Percentiles rank a stretch among this genome's conserved stretches.
Evolutionary conservation across 2,113 vertebrate genomes (phyloP).

Genomic region (Elgaria multicarinata): DNA sequence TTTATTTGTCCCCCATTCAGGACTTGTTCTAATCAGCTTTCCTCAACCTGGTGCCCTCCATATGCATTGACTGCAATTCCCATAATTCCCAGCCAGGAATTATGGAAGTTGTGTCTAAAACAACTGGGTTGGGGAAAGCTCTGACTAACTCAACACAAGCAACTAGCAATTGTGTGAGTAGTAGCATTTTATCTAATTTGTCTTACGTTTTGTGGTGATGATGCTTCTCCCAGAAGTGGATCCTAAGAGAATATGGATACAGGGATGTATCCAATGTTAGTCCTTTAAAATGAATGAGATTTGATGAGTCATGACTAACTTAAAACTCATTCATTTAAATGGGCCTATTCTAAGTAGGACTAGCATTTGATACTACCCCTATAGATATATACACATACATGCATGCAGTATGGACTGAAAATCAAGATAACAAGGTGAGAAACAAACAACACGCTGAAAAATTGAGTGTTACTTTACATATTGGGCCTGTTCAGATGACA

Average conservation of each 20-base stretch:
- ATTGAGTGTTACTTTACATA: background rate
- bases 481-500: too few species aligned
- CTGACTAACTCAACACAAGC: too few species aligned
- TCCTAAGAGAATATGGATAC: too few species aligned
- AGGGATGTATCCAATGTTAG: too few species aligned
- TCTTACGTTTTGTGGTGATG: too few species aligned
- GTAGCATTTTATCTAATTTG: too few species aligned
- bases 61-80: background rate
- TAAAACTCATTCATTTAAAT: too few species aligned
- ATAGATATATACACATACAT: background rate
- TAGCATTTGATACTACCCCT: background rate
- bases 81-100: background rate
- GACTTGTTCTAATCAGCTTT: background rate
- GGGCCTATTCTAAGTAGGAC: too few species aligned
- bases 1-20: background rate
- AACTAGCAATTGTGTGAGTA: too few species aligned
- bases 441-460: background rate
- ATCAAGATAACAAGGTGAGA: background rate
- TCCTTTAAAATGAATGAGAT: too few species aligned
- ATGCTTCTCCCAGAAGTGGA: too few species aligned
- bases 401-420: background rate
- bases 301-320: too few species aligned
- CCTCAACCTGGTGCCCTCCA: background rate
- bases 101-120: background rate
- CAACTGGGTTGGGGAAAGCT: background rate